phyloP scores from a whole-genome alignment of 1,140 invertebrate genomes.

The Drosophila persimilis region DNA sequence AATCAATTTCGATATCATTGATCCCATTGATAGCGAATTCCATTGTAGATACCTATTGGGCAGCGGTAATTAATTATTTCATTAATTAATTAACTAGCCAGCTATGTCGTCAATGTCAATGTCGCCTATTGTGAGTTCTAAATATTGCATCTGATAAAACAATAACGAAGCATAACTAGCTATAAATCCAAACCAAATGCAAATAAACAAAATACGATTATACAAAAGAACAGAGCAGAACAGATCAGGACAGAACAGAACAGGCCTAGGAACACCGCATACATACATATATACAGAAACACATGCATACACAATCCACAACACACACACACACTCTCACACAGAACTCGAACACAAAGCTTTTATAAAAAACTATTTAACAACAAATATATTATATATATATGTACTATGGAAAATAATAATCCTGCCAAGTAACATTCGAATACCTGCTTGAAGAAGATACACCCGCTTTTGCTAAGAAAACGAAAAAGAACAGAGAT shows the following conservation, averaged over 20 bases:
- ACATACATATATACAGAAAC: conserved; percentile 24
- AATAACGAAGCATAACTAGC: conserved; percentile 52
- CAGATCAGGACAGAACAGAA: conserved; percentile 40
- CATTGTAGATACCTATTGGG: conserved; percentile 77
- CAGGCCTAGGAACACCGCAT: conserved; percentile 31
- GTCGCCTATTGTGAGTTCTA: conserved; percentile 75
- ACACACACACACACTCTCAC: conserved; percentile 20
- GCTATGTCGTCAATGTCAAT: conserved; percentile 73
- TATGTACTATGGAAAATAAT: conserved; percentile 75
- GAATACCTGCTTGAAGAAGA: conserved; percentile 82
- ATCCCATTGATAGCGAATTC: conserved; percentile 53
- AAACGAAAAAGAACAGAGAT: conserved; percentile 46
- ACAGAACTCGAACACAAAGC: conserved; percentile 58
- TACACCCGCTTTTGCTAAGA: conserved; percentile 82
- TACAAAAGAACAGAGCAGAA: conserved; percentile 36
- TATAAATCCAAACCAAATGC: conserved; percentile 46
- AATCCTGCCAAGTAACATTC: conserved; percentile 83
- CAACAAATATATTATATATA: conserved; percentile 56
- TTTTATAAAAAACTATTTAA: conserved; percentile 81
- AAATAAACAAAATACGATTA: conserved; percentile 48
- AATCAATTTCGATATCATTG: conserved; percentile 74
- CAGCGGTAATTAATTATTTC: conserved; percentile 18
- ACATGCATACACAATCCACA: conserved; percentile 38
- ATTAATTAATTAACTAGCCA: conserved; percentile 65
- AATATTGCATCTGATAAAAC: conserved; percentile 61